Base-by-base conservation (phyloP, 2,797 vertebrate genomes). In the Okamejei kenojei region DNA sequence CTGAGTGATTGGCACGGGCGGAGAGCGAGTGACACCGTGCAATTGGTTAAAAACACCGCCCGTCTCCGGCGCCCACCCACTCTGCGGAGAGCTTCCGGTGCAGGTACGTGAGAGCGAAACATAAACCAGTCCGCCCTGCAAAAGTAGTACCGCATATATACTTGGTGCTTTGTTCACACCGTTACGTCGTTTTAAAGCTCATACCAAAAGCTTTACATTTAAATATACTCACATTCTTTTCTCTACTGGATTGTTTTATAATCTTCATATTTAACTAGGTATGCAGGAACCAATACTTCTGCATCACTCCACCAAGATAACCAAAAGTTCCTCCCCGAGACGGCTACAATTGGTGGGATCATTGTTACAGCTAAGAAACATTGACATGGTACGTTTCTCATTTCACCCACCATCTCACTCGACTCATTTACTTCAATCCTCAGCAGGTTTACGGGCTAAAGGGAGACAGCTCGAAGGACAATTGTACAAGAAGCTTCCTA, bases 11-110 rank as follows among this genome's bases (percentile, higher is more conserved):
- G 90, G 17, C 68, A 7, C 21, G 19, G 13, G 0, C 21, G 0
- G 2, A 0, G 32, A 21, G 6, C 3, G 5, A 15, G 0, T 7
- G 0, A 0, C 23, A 7, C 71, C 21, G 19, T 23, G 23, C 19
- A 23, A 92, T 92, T 92, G 71, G 90, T 8, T 11, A 0, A 17
- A 1, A 6, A 1, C 3, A 26, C 68, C 17, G 84, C n/a, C 84
- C 15, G 9, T 65, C 84, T 23, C 0, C 1, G 45, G 80, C 29
- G 61, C 68, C 88, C 68, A 4, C 35, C 88, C 35, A 13, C n/a
- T 29, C 84, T 21, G 63, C 58, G 84, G 15, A 68, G 84, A 63
- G 23, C 90, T 92, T 92, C 90, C 90, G 90, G 23, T 17, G 68
- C 32, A 2, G 68, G 7, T 26, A 92, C 90, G 90, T 92, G 90